A percentile compares a stretch with the other conserved stretches of the same genome.
Evolutionary conservation across 2,797 vertebrate genomes (phyloP).

Genomic region (Trichosurus vulpecula): DNA sequence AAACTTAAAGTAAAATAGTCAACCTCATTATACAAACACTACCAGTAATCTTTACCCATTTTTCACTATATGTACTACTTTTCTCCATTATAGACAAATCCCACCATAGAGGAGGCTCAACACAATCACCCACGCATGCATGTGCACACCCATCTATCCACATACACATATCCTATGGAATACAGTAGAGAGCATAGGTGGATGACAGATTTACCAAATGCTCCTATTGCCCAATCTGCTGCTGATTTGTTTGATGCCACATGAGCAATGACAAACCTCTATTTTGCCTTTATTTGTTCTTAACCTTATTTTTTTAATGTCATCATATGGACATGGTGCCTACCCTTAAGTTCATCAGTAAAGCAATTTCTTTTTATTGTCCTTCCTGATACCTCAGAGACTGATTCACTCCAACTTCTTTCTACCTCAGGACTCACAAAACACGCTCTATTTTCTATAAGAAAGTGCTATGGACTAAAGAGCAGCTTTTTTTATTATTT

Average conservation of each 20-base stretch:
- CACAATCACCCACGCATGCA: not conserved
- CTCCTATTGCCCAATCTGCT: not conserved
- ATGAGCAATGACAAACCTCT: not conserved
- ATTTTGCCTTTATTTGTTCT: not conserved
- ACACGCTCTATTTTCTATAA: not conserved
- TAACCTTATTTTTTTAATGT: not conserved
- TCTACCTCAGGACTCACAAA: not conserved
- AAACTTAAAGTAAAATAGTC: not conserved
- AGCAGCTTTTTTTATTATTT: not conserved
- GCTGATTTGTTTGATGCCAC: not conserved
- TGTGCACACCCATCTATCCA: not conserved
- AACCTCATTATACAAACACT: not conserved
- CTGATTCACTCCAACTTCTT: not conserved
- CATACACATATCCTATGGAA: not conserved
- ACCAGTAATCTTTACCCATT: not conserved
- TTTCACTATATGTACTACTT: not conserved
- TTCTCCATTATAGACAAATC: not conserved
- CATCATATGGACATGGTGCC: not conserved
- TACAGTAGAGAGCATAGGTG: not conserved
- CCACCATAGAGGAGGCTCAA: not conserved
- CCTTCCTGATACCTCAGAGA: not conserved
- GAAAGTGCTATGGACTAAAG: not conserved
- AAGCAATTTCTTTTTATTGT: not conserved
- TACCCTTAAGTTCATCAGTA: not conserved
- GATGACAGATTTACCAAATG: not conserved